A percentile compares a stretch with the other conserved stretches of the same genome.
Conservation (phyloP, 2,113 vertebrate species). For the Oncorhynchus tshawytscha region DNA sequence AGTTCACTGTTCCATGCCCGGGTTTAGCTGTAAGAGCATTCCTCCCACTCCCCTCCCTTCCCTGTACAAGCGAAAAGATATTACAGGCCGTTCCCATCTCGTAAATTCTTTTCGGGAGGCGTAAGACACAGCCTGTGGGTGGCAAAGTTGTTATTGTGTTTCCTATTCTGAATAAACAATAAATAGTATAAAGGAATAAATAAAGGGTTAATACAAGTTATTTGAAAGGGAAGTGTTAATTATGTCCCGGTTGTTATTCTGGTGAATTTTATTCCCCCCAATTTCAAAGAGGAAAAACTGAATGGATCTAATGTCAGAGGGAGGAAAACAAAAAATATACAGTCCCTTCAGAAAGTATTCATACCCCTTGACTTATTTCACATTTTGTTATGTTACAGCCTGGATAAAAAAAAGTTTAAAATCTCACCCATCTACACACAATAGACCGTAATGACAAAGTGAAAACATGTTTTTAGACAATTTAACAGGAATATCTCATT, state of each 20-base stretch:
- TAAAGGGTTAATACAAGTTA: slow-evolving; percentile 50
- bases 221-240: slow-evolving; percentile 30
- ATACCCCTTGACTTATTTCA: no score
- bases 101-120: slow-evolving; percentile 54
- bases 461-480: no score
- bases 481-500: no score
- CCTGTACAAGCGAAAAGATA: slow-evolving; percentile 28
- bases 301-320: slow-evolving; percentile 4
- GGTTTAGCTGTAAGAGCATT: slow-evolving; percentile 17
- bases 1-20: background rate
- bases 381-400: no score
- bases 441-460: no score
- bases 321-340: slow-evolving; percentile 25
- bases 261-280: slow-evolving; percentile 9
- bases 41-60: background rate
- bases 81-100: slow-evolving; percentile 13
- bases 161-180: slow-evolving; percentile 51
- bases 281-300: background rate
- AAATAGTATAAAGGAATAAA: slow-evolving; percentile 58
- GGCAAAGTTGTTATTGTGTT: slow-evolving; percentile 30
- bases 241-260: slow-evolving; percentile 20
- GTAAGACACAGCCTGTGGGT: slow-evolving; percentile 37
- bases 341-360: no score
- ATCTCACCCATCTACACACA: background rate
- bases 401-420: no score